Evolutionary conservation across 1,140 invertebrate genomes (phyloP), one percentile per base, ranked within the genome.

Genomic region (Drosophila auraria): DNA sequence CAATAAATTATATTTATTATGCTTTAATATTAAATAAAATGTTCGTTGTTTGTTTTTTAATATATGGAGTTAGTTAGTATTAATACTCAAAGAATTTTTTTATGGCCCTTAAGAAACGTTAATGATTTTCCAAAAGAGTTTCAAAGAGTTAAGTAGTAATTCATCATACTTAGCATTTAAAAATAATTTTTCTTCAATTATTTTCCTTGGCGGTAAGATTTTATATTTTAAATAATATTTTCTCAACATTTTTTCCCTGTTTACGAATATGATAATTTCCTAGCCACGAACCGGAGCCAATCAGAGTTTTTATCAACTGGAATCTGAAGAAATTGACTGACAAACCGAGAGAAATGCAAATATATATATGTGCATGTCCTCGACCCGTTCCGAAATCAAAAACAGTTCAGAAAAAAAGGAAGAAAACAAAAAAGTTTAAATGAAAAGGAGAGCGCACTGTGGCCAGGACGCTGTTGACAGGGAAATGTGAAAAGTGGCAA

Each of bases 301-400:
- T 92, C 91, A 87, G 72, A 92, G 72, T 92, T 92, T 79, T 89
- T 91, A 92, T 92, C 83, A 92, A 89, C 83, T 92, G 87, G 82
- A 92, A 92, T 87, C 73, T 80, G 49, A 64, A 72, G 68, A 89
- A 91, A 92, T 92, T 83, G 84, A 80, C 78, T 87, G 83, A 70
- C 80, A 73, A 50, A 77, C 71, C 62, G 57, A 78, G 42, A 56
- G 44, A 69, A 62, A 57, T 57, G 50, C 14, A 49, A 68, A 82
- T 60, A 70, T 63, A 54, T 50, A 47, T n/a, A 69, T 51, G 36
- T 60, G 44, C 17, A 70, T 54, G 36, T 60, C 49, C 64, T 73
- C 47, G 42, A 69, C 50, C 66, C 49, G 50, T 57, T 40, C 54
- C 38, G 17, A 86, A 75, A 69, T 80, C 71, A 87, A 78, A 71